Base-by-base conservation (phyloP, 2,888 invertebrate genomes). In the Drosophila fungiperda region DNA sequence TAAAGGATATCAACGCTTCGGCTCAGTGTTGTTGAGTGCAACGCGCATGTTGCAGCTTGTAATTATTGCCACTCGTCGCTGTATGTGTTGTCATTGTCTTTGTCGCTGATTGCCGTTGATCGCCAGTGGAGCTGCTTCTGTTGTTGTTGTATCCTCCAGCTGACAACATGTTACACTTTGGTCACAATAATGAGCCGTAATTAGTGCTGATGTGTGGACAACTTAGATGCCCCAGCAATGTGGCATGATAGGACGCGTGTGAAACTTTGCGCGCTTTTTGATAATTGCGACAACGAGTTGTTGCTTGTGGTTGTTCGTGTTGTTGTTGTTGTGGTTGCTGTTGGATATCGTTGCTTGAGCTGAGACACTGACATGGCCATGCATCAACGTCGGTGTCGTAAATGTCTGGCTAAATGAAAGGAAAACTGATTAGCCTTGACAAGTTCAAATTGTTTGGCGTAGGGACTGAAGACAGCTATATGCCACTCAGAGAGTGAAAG, bases 141-240 rank as follows among this genome's bases (percentile, higher is more conserved):
- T 20, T 68, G 83, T 66, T 82, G 80, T 26, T 38, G 29, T 55
- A 15, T 87, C 83, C 85, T 79, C 88, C 73, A 68, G 78, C 78
- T 83, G 89, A 84, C 90, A 90, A 90, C 87, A 87, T 87, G 87
- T 82, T 87, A 87, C 87, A 87, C 87, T 87, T 87, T 90, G 90
- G 87, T 87, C 90, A 87, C 90, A 80, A 89, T 87, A 87, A 87
- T 87, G 87, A 87, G 87, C 87, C 88, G 87, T 90, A 87, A 87
- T 87, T 87, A 90, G 87, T 90, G 87, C 76, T 72, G 81, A 78
- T 84, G 79, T 81, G 85, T 78, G 82, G 68, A 82, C 83, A 76
- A 72, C 73, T 68, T 63, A 68, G 73, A 82, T 74, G 71, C 64
- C 58, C 52, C 49, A 68, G 63, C 82, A 68, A 79, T 80, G 63